Evolutionary conservation across 2,797 vertebrate species (phyloP), one percentile per base, ranked within the genome.

Genomic region (Amazonetta brasiliensis): DNA sequence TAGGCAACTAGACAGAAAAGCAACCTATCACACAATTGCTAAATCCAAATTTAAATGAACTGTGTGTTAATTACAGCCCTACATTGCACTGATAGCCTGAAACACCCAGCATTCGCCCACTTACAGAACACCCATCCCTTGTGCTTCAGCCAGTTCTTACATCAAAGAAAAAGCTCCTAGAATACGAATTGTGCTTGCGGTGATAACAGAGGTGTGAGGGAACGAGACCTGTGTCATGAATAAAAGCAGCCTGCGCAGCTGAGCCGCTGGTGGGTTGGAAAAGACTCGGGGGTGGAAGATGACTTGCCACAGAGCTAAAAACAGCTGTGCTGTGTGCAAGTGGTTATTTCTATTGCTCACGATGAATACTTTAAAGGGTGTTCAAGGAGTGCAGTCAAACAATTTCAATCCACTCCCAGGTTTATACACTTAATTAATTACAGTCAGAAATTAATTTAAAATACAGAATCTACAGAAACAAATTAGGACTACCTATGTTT

Each of bases 201-300:
- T 2, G 44, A 26, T 12, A 52, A 43, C 1, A 2, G 9, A 62
- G 55, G 31, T 2, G 8, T 3, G n/a, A 44, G 39, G 12, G 26
- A 39, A 39, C 0, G 59, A 23, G 59, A 69, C 11, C 17, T 15
- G 30, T 3, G 12, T 21, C 11, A 12, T 5, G n/a, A 35, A 17
- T 6, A 28, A 6, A 35, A 35, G 33, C 21, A 11, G 5, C 55
- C 43, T 1, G 3, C 71, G 16, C 23, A 18, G 21, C 18, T 1
- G 28, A 46, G 10, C 4, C 4, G 4, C 28, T 14, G 59, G 73
- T 22, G 15, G 85, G 39, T 12, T 25, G 33, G 46, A 71, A 19
- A 66, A 22, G 50, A 12, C 22, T 1, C 3, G 7, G n/a, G 58
- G 54, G 13, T 37, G 66, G 50, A 58, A 68, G 78, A 12, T 11